Evolutionary conservation across 1,140 invertebrate genomes (phyloP).

Genomic region (Tachypleus tridentatus): DNA sequence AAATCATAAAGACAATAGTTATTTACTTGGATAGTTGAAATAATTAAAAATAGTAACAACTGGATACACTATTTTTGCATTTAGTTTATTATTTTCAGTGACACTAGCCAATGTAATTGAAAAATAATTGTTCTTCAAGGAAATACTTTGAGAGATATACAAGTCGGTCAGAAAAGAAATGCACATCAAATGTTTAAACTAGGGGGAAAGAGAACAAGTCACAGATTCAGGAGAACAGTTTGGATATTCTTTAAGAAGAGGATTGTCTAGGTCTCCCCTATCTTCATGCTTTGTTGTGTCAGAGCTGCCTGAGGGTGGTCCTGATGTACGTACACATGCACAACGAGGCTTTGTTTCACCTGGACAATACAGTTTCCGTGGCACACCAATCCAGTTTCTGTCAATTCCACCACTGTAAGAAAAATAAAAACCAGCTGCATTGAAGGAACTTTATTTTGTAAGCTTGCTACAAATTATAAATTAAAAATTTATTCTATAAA

Average conservation of each 20-base stretch:
- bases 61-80: too few relatives aligned
- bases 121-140: too few relatives aligned
- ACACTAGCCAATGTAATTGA: too few relatives aligned
- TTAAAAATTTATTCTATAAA: too few relatives aligned
- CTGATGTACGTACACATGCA: constrained; percentile 55
- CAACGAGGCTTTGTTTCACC: constrained; percentile 43
- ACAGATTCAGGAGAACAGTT: constrained; percentile 34
- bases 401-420: constrained; percentile 62
- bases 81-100: too few relatives aligned
- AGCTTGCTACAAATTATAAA: background rate
- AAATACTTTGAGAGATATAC: too few relatives aligned
- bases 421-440: constrained; percentile 10
- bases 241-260: constrained; percentile 46
- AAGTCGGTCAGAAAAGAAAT: too few relatives aligned
- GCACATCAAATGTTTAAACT: background rate
- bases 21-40: too few relatives aligned
- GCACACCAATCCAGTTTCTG: constrained; percentile 72
- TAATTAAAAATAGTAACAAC: too few relatives aligned
- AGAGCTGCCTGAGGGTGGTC: constrained; percentile 32
- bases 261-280: constrained; percentile 39
- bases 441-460: constrained; percentile 8
- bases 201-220: constrained; percentile 2
- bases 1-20: too few relatives aligned
- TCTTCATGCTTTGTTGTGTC: constrained; percentile 14
- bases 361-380: constrained; percentile 57